A percentile compares a stretch with the other conserved stretches of the same genome.
Evolutionary conservation across 2,888 invertebrate genomes (phyloP).

Genomic region (Pachycephus smyrnensis): DNA sequence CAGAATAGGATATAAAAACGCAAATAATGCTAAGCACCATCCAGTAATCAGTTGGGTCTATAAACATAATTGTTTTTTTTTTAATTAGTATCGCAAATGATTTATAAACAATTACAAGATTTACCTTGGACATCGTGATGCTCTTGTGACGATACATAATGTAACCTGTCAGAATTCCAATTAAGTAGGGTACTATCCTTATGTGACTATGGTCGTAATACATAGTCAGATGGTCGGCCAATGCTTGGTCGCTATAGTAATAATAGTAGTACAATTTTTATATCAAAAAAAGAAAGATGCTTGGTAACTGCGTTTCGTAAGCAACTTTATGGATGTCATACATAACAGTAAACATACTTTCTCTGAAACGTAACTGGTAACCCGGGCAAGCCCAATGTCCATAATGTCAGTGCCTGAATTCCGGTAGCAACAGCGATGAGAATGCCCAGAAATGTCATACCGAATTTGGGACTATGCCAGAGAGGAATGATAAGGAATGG

Average conservation of each 20-base stretch:
- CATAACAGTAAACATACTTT: background rate
- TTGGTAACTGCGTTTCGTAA: background rate
- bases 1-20: constrained; percentile 13
- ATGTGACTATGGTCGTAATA: constrained; percentile 21
- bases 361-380: constrained; percentile 17
- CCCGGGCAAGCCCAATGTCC: constrained; percentile 10
- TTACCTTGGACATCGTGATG: constrained; percentile 19
- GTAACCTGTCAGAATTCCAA: constrained; percentile 21
- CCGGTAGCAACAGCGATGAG: constrained; percentile 14
- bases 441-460: constrained; percentile 17
- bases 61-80: background rate
- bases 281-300: background rate
- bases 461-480: constrained; percentile 19
- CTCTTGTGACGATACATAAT: constrained; percentile 15
- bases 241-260: constrained; percentile 10
- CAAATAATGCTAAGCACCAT: constrained; percentile 26
- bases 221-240: constrained; percentile 11
- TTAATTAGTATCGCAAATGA: background rate
- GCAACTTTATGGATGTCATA: background rate
- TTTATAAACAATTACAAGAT: background rate
- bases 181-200: constrained; percentile 18
- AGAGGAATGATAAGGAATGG: constrained; percentile 67
- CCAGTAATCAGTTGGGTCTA: constrained; percentile 21
- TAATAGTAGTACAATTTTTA: background rate
- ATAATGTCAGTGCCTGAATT: constrained; percentile 28